phyloP scores from a whole-genome alignment of 1,140 invertebrate species.

The Drosophila watanabei region DNA sequence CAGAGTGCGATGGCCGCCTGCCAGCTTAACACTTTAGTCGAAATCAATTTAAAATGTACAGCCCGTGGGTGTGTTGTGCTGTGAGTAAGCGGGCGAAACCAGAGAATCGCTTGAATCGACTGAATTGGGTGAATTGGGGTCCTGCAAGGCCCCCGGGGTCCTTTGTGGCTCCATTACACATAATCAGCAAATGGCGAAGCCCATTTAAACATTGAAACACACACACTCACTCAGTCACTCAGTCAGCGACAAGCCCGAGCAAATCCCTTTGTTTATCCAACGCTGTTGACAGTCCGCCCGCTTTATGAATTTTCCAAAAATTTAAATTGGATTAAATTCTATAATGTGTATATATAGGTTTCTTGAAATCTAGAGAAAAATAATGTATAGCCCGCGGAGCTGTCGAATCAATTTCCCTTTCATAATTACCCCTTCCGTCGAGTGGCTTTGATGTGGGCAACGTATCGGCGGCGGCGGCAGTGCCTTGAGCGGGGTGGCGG shows the following conservation, averaged over 20 bases:
- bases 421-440: slow-evolving; percentile 1
- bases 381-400: not conserved
- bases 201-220: slow-evolving; percentile 1
- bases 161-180: slow-evolving; percentile 29
- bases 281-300: not conserved
- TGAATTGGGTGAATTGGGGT: slow-evolving; percentile 1
- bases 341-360: not conserved
- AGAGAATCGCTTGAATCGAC: not conserved
- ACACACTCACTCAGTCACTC: not conserved
- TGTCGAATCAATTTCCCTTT: slow-evolving; percentile 11
- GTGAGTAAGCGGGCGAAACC: not conserved
- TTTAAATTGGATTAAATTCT: not conserved
- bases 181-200: slow-evolving; percentile 10
- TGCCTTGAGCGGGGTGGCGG: not conserved
- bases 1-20: slow-evolving; percentile 20
- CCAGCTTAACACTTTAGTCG: slow-evolving; percentile 47
- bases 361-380: not conserved
- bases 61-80: not conserved
- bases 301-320: slow-evolving; percentile 1
- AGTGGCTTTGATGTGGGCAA: slow-evolving; percentile 8
- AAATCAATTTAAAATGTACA: slow-evolving; percentile 53
- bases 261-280: not conserved
- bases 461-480: not conserved
- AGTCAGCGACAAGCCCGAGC: not conserved
- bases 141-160: not conserved